Percentiles rank a stretch among this genome's conserved stretches.
These are phyloP conservation scores for Reticulitermes speratus DNA, from an alignment of 1,140 invertebrate genomes.

Conservation along the genomic window DNA sequence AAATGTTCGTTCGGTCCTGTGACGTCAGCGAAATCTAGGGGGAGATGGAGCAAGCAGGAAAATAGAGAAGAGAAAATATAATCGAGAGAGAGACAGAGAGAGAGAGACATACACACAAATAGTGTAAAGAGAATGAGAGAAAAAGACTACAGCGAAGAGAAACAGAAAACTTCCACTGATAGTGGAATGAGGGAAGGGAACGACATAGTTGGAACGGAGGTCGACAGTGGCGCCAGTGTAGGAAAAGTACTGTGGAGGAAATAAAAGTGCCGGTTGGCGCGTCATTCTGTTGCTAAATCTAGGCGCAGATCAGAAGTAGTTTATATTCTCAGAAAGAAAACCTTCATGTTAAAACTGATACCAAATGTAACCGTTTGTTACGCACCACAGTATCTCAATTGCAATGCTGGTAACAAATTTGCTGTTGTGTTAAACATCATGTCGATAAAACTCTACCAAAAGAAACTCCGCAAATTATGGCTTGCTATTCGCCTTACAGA, in stretches of 20 bases:
- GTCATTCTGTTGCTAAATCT: neutral
- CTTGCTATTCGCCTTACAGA: neutral
- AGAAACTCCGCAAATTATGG: neutral
- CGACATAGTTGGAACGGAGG: slow-evolving; percentile 28
- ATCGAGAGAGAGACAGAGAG: slow-evolving; percentile 25
- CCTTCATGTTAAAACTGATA: neutral
- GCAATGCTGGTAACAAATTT: too few species aligned
- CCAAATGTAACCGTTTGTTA: neutral
- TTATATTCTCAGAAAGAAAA: neutral
- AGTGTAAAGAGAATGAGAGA: neutral
- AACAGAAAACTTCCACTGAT: slow-evolving; percentile 31
- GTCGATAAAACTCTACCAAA: neutral
- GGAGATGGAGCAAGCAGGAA: slow-evolving; percentile 22
- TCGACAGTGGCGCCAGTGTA: slow-evolving; percentile 31
- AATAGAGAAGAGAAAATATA: slow-evolving; percentile 16
- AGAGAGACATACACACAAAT: slow-evolving; percentile 19
- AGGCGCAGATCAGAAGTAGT: neutral
- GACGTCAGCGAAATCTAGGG: slow-evolving; percentile 33
- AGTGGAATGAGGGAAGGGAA: slow-evolving; percentile 27
- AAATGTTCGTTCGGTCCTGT: slow-evolving; percentile 18
- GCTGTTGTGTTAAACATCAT: too few species aligned
- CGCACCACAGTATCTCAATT: neutral
- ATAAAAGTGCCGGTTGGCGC: slow-evolving; percentile 24
- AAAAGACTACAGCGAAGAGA: slow-evolving; percentile 14
- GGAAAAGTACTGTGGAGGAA: slow-evolving; percentile 25